Base-by-base conservation (phyloP, 2,888 invertebrate species). In the Pediacus dermestoides region DNA sequence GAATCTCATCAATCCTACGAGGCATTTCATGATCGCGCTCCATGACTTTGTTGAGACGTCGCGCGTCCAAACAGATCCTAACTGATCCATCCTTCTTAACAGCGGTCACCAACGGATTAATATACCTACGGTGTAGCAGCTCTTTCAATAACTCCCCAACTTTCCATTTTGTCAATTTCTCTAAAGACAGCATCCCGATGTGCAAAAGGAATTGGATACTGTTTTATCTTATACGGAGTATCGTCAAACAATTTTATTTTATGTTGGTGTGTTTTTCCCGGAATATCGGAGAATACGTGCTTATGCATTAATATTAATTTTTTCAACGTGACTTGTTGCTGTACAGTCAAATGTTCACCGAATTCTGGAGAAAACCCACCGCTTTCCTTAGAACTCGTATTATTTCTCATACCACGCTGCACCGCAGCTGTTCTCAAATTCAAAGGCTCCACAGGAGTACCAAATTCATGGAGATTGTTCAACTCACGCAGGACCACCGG, bases 1-100 rank as follows among this genome's bases (percentile, higher is more conserved):
- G 16, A 4, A 54, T 16, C 25, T 52, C 51, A 8, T 39, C 23
- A 15, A 37, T 22, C 18, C 31, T 30, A 9, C 16, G 14, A 3
- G 43, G 43, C 7, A 30, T 23, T 30, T 44, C 40, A 7, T 31
- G 23, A 10, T 44, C 34, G 4, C 31, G 25, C 18, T 31, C 21
- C 22, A 39, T 27, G 7, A 39, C 25, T 18, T 27, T 15, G 14
- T 36, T 33, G 25, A 12, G 3, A 31, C 31, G 7, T 16, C 16
- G 1, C 37, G 21, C 21, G n/a, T 18, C 21, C 13, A 12, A 28
- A 18, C 21, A 18, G n/a, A 18, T n/a, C 21, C 21, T 18, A 18
- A 18, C 21, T 6, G 21, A 18, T 7, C 21, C 21, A n/a, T 18
- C 21, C n/a, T 18, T 18, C 21, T 18, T 18, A 6, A 18, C 21